Conservation (phyloP, 2,888 invertebrate species). For the Drosophila monieri region DNA sequence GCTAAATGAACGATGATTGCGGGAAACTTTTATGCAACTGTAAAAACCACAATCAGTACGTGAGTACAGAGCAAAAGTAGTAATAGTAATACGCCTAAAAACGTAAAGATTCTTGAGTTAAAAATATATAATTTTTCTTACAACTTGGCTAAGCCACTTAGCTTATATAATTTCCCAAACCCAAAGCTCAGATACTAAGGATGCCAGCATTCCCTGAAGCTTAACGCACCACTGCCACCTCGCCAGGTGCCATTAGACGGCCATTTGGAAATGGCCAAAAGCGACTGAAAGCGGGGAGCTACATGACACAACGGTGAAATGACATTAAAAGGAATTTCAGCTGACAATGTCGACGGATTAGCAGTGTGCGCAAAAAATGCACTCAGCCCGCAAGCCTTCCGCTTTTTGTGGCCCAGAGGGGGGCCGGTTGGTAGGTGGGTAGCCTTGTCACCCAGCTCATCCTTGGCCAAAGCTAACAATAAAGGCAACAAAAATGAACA, state of each 20-base stretch:
- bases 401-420: slow-evolving; percentile 20
- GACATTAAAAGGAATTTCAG: slow-evolving; percentile 66
- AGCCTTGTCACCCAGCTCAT: slow-evolving; percentile 50
- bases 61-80: not conserved
- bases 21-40: slow-evolving; percentile 42
- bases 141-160: not conserved
- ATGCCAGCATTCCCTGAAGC: not conserved
- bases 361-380: slow-evolving; percentile 48
- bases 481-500: slow-evolving; percentile 24
- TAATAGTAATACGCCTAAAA: not conserved
- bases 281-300: not conserved
- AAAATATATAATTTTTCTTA: not conserved
- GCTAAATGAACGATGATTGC: slow-evolving; percentile 37
- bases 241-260: slow-evolving; percentile 30
- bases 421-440: slow-evolving; percentile 31
- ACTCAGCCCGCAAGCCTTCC: slow-evolving; percentile 41
- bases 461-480: slow-evolving; percentile 53
- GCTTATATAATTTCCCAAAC: not conserved
- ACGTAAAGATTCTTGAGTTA: not conserved
- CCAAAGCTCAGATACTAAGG: not conserved
- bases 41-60: slow-evolving; percentile 18
- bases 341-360: slow-evolving; percentile 77
- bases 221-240: slow-evolving; percentile 2
- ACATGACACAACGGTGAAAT: slow-evolving; percentile 47
- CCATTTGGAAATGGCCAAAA: slow-evolving; percentile 26